These are phyloP conservation scores for Amazona guildingii DNA, from an alignment of 2,113 vertebrate species.

Conservation along the genomic window DNA sequence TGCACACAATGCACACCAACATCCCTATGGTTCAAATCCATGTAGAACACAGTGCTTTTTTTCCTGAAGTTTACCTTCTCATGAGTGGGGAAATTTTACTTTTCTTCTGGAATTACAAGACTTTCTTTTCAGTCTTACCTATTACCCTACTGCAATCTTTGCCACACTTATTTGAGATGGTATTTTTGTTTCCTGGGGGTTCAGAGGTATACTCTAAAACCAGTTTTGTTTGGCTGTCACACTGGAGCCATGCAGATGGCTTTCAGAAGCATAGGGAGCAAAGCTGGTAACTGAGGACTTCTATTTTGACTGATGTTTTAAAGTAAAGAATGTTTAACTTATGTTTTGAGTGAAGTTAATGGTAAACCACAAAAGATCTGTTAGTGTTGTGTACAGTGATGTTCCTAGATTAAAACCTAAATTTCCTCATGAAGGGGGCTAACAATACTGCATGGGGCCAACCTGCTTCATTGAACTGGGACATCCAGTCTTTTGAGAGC, in stretches of 20 bases:
- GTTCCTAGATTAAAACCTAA: neutral
- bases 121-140: neutral
- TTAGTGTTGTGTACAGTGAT: neutral
- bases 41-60: neutral
- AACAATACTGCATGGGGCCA: constrained; percentile 71
- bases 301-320: neutral
- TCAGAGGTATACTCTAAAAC: neutral
- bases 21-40: neutral
- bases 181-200: neutral
- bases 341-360: neutral
- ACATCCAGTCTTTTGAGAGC: constrained; percentile 58
- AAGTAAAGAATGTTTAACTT: neutral
- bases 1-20: neutral
- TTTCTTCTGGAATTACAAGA: neutral
- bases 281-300: neutral
- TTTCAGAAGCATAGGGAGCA: neutral
- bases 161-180: neutral
- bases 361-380: constrained; percentile 17
- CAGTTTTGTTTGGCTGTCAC: neutral
- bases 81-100: neutral
- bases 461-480: constrained; percentile 76
- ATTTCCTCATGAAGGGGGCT: constrained; percentile 52
- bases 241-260: neutral
- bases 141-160: neutral
- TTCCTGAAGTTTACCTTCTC: neutral